Evolutionary conservation across 2,113 vertebrate species (phyloP).

Genomic region (Vulpes ferrilata): DNA sequence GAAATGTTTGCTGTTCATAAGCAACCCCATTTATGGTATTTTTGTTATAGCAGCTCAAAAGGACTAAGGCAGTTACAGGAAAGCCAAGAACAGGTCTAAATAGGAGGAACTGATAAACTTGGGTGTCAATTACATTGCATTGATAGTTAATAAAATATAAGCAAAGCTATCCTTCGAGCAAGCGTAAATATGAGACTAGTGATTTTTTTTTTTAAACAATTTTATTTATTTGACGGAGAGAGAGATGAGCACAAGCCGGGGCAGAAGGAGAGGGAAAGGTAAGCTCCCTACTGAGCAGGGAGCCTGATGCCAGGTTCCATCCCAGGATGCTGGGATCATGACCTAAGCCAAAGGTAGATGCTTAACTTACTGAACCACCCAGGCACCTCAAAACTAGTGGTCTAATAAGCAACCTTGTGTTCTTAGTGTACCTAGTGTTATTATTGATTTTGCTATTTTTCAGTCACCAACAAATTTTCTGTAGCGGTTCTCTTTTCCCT

Average conservation of each 20-base stretch:
- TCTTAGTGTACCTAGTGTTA: background rate
- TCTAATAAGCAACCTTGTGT: background rate
- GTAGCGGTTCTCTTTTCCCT: background rate
- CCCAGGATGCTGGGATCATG: too few species aligned
- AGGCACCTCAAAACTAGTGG: background rate
- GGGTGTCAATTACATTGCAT: background rate
- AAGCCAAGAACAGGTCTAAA: background rate
- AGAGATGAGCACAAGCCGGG: too few species aligned
- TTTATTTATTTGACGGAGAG: too few species aligned
- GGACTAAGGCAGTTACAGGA: background rate
- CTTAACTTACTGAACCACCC: too few species aligned
- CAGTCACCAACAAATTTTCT: constrained; percentile 13
- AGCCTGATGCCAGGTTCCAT: too few species aligned
- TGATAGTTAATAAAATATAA: background rate
- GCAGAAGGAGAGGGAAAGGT: too few species aligned
- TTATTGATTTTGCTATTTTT: constrained; percentile 38
- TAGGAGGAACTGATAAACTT: background rate
- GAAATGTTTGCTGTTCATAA: background rate
- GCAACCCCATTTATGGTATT: background rate
- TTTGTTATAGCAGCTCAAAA: background rate
- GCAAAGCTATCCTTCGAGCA: background rate
- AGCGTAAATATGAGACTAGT: background rate
- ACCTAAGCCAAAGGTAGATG: too few species aligned
- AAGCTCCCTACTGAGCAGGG: too few species aligned
- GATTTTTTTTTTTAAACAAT: too few species aligned